These are phyloP conservation scores for Sinocyclocheilus anshuiensis DNA, from an alignment of 2,113 vertebrate species.

Conservation along the genomic window DNA sequence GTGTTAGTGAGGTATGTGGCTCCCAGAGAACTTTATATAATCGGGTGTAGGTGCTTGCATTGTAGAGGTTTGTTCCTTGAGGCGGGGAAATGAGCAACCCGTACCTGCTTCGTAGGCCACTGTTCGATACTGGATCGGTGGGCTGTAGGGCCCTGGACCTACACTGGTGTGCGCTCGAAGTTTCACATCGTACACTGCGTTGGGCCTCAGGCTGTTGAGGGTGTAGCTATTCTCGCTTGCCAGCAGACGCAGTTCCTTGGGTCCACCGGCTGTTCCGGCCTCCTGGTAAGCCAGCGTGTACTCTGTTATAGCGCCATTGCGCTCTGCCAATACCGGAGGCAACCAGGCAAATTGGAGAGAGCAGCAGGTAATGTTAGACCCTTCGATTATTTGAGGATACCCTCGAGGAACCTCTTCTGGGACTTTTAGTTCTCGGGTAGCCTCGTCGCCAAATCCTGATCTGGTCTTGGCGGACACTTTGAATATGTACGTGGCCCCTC, in stretches of 20 bases:
- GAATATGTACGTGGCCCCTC: slow-evolving; percentile 92
- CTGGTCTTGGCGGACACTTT: slow-evolving; percentile 89
- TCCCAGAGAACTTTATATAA: slow-evolving; percentile 66
- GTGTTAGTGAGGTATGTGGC: slow-evolving; percentile 75
- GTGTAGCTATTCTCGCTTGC: slow-evolving; percentile 85
- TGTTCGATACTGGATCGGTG: slow-evolving; percentile 94
- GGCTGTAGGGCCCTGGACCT: slow-evolving; percentile 98
- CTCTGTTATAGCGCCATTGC: slow-evolving; percentile 88
- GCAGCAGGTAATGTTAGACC: slow-evolving; percentile 84
- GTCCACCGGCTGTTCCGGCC: slow-evolving; percentile 73
- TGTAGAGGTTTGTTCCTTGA: slow-evolving; percentile 62
- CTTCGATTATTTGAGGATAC: slow-evolving; percentile 88
- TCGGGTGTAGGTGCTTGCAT: slow-evolving; percentile 71
- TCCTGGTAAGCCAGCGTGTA: slow-evolving; percentile 96
- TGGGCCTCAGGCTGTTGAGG: slow-evolving; percentile 91
- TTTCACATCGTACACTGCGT: slow-evolving; percentile 94
- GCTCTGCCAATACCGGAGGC: slow-evolving; percentile 90
- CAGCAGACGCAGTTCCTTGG: slow-evolving; percentile 82
- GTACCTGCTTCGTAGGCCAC: slow-evolving; percentile 95
- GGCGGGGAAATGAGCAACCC: slow-evolving; percentile 68
- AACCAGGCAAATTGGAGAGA: slow-evolving; percentile 92
- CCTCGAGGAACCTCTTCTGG: slow-evolving; percentile 89
- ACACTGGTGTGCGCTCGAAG: slow-evolving; percentile 97
- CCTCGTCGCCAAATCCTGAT: slow-evolving; percentile 91
- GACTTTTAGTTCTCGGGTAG: slow-evolving; percentile 78